These are phyloP conservation scores for Athene noctua DNA, from an alignment of 2,113 vertebrate genomes.

Conservation along the genomic window DNA sequence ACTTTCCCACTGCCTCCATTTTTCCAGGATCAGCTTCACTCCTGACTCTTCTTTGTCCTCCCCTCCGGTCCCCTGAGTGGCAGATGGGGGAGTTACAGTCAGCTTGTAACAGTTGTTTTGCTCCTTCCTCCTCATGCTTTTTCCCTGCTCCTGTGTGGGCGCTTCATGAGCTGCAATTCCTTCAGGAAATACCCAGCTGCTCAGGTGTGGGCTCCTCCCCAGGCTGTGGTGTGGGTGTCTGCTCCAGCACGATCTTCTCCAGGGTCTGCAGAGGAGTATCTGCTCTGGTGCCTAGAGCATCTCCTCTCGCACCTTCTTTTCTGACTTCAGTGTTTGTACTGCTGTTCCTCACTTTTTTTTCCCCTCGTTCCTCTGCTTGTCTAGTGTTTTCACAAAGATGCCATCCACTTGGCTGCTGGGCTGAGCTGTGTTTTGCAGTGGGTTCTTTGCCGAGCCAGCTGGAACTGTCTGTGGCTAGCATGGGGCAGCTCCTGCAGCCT, in stretches of 20 bases:
- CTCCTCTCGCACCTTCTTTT: neutral
- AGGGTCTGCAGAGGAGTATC: neutral
- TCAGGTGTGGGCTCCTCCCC: neutral
- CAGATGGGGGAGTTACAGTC: neutral
- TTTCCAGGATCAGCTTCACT: neutral
- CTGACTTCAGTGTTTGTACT: neutral
- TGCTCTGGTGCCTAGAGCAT: neutral
- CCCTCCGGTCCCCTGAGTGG: accelerated
- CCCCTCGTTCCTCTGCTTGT: neutral
- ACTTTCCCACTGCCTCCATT: neutral
- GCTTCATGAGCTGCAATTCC: neutral
- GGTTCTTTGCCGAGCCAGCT: neutral
- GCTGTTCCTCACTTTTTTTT: neutral
- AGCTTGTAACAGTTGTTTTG: neutral
- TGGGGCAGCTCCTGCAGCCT: neutral
- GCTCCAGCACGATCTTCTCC: neutral
- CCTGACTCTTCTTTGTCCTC: neutral
- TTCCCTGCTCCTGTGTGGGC: neutral
- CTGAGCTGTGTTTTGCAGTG: neutral
- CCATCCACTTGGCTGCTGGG: neutral
- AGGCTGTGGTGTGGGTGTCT: neutral
- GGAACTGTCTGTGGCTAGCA: neutral
- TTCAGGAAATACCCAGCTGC: neutral
- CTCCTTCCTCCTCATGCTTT: neutral
- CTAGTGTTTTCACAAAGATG: neutral